Evolutionary conservation across 2,888 invertebrate genomes (phyloP).

Genomic region (Sinodicranocentrus sp.): DNA sequence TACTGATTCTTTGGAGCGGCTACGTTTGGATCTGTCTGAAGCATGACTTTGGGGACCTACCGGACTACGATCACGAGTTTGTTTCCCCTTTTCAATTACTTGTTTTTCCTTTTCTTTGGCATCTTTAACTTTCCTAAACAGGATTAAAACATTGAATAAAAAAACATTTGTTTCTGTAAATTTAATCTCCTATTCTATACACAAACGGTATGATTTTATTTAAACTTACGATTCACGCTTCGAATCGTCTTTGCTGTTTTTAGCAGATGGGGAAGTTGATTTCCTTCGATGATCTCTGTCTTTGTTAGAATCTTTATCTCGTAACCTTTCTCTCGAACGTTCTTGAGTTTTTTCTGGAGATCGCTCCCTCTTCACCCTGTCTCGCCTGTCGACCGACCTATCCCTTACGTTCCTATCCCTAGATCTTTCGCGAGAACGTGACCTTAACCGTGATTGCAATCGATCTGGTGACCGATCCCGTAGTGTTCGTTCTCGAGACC

Average conservation of each 20-base stretch:
- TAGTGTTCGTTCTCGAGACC: slow-evolving; percentile 42
- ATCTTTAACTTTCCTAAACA: neutral
- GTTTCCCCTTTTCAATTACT: slow-evolving; percentile 37
- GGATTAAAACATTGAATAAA: too few species aligned
- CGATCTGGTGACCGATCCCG: slow-evolving; percentile 41
- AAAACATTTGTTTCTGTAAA: neutral
- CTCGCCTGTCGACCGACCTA: slow-evolving; percentile 24
- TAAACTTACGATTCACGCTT: slow-evolving; percentile 23
- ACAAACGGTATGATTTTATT: too few species aligned
- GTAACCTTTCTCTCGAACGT: slow-evolving; percentile 18
- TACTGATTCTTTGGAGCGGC: slow-evolving; percentile 69
- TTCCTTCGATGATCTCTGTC: slow-evolving; percentile 31
- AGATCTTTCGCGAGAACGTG: slow-evolving; percentile 11
- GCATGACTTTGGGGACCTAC: slow-evolving; percentile 11
- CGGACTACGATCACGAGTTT: slow-evolving; percentile 44
- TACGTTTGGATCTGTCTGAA: slow-evolving; percentile 53
- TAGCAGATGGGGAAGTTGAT: slow-evolving; percentile 45
- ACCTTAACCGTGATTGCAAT: neutral
- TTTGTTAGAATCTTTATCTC: slow-evolving; percentile 11
- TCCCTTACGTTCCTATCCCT: slow-evolving; percentile 31
- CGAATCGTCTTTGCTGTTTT: slow-evolving; percentile 37
- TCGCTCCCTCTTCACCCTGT: slow-evolving; percentile 1
- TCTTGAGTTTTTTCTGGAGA: slow-evolving; percentile 16
- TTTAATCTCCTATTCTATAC: too few species aligned
- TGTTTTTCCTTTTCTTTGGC: slow-evolving; percentile 34